These are phyloP conservation scores for Eonycteris spelaea DNA, from an alignment of 2,113 vertebrate genomes.

Conservation along the genomic window DNA sequence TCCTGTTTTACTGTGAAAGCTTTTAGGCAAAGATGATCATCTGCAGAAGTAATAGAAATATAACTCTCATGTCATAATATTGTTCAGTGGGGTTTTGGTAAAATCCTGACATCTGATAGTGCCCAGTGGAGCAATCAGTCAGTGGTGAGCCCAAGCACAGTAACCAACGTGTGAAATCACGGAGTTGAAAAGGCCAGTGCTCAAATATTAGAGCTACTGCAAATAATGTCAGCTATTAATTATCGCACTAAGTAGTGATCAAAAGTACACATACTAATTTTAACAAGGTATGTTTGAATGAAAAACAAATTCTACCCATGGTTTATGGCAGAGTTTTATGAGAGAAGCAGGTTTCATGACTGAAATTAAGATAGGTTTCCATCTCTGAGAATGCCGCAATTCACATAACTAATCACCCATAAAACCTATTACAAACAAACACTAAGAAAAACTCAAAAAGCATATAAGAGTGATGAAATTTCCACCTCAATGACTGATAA, in stretches of 20 bases:
- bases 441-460: constrained; percentile 81
- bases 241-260: not conserved
- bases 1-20: not conserved
- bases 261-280: not conserved
- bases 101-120: constrained; percentile 12
- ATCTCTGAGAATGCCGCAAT: constrained; percentile 68
- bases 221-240: not conserved
- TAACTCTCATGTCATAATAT: not conserved
- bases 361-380: constrained; percentile 74
- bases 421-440: constrained; percentile 88
- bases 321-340: not conserved
- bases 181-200: not conserved
- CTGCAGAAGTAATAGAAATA: not conserved
- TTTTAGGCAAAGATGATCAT: constrained; percentile 9
- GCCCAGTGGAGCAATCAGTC: not conserved
- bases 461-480: constrained; percentile 84
- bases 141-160: rapidly evolving
- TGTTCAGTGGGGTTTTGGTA: constrained; percentile 39
- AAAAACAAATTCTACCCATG: not conserved
- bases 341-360: constrained; percentile 44
- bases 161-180: not conserved
- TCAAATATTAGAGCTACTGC: not conserved
- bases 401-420: constrained; percentile 85
- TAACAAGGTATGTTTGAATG: not conserved
- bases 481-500: constrained; percentile 82